These are phyloP conservation scores for Palythoa grandis DNA, from an alignment of 92 coral and sea anemone genomes.

Conservation along the genomic window DNA sequence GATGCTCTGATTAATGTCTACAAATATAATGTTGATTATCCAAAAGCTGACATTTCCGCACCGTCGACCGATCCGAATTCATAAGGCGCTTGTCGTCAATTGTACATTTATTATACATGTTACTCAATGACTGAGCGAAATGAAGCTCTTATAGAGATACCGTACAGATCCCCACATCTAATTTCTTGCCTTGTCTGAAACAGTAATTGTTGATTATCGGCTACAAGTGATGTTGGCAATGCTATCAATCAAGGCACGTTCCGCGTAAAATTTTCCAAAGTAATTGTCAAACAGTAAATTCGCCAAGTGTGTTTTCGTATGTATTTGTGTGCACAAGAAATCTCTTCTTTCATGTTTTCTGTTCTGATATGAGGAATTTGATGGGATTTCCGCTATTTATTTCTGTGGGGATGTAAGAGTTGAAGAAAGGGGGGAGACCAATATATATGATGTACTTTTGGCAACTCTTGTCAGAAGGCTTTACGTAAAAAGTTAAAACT, in stretches of 20 bases:
- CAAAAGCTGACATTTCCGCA: constrained; percentile 4
- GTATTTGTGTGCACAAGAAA: neutral
- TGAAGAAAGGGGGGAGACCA: neutral
- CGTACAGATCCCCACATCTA: neutral
- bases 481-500: neutral
- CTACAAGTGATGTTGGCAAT: neutral
- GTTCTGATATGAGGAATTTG: neutral
- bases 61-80: constrained; percentile 31
- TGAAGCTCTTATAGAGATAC: neutral
- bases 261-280: neutral
- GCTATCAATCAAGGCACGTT: neutral
- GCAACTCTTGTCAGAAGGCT: neutral
- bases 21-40: constrained; percentile 87
- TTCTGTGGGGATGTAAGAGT: constrained; percentile 7
- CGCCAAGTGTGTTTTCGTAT: neutral
- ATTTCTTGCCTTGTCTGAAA: neutral
- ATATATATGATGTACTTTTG: neutral
- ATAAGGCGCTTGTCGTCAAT: constrained; percentile 22
- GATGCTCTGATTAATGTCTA: constrained; percentile 71
- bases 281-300: neutral
- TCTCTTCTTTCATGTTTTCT: neutral
- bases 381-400: constrained; percentile 17
- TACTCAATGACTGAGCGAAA: neutral
- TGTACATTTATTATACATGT: constrained; percentile 28
- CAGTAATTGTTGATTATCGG: neutral